Base-by-base conservation (phyloP, 2,888 invertebrate species). In the Noctua janthina region DNA sequence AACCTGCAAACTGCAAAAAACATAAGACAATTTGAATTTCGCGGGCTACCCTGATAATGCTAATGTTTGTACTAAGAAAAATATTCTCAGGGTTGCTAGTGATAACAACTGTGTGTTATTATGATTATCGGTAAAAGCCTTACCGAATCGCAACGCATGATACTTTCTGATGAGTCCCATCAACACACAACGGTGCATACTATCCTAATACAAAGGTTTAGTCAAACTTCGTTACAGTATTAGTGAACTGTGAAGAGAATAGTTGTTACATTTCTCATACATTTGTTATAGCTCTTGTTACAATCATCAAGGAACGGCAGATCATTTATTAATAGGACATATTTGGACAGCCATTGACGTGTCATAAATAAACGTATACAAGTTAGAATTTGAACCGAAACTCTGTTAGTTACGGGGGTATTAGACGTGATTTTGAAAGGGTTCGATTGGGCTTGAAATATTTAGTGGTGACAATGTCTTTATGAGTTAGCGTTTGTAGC, bases 241-340 rank as follows among this genome's bases (percentile, higher is more conserved):
- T 84, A 81, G 72, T 79, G 70, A 39, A 79, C 78, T 80, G 70
- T 77, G 83, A 91, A 92, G 90, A 91, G 85, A 92, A 92, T 89
- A 92, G 89, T 90, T 79, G 79, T 87, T 75, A 88, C 92, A 93
- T 93, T 93, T 94, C 92, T 93, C 92, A 91, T 91, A 88, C 93
- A 94, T 95, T 94, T 94, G 93, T 94, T 91, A 91, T 85, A 91
- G 77, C 92, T 82, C 94, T 95, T 95, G 94, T 95, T 90, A 89
- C 54, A 56, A 77, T 87, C 91, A 88, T 90, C 87, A 88, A 82
- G 76, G 90, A 88, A 89, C 89, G 89, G 90, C 81, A 89, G 92
- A 90, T 93, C 94, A 96, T 96, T 95, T 96, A 95, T 96, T 95
- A 95, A 95, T 95, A 93, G 91, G 93, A 94, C 96, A 92, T 96